phyloP scores from a whole-genome alignment of 2,113 vertebrate genomes.

The Aptenodytes patagonicus region DNA sequence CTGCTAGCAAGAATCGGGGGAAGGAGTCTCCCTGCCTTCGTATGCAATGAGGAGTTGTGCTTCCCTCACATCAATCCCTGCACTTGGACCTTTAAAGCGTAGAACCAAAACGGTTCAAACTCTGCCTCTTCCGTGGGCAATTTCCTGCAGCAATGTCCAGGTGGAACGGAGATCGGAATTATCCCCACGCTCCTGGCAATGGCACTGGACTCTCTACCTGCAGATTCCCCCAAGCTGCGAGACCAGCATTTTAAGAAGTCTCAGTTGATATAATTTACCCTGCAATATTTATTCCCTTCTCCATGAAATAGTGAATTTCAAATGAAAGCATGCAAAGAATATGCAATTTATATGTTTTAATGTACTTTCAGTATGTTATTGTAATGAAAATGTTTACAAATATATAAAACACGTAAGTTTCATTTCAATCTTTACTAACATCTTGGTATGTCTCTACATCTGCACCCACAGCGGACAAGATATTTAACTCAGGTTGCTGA shows the following conservation, averaged over 20 bases:
- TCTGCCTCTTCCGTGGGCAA: neutral
- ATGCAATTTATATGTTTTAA: neutral
- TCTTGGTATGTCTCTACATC: neutral
- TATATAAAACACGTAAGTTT: neutral
- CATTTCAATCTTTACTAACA: neutral
- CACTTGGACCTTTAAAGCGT: fast-evolving
- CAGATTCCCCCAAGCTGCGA: neutral
- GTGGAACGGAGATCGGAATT: neutral
- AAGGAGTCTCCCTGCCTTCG: neutral
- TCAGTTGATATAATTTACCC: neutral
- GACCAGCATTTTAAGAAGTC: no score
- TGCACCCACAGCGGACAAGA: neutral
- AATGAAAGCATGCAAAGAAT: neutral
- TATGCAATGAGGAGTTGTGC: neutral
- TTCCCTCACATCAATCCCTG: neutral
- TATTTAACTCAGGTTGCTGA: neutral
- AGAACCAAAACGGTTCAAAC: neutral
- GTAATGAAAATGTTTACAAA: neutral
- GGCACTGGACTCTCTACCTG: no score
- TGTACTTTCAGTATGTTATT: neutral
- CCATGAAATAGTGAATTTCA: neutral
- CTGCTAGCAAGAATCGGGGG: neutral
- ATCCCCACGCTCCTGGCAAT: neutral
- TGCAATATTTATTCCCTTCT: neutral
- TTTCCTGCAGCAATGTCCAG: neutral